phyloP scores from a whole-genome alignment of 2,113 vertebrate species.

The Cariama cristata region DNA sequence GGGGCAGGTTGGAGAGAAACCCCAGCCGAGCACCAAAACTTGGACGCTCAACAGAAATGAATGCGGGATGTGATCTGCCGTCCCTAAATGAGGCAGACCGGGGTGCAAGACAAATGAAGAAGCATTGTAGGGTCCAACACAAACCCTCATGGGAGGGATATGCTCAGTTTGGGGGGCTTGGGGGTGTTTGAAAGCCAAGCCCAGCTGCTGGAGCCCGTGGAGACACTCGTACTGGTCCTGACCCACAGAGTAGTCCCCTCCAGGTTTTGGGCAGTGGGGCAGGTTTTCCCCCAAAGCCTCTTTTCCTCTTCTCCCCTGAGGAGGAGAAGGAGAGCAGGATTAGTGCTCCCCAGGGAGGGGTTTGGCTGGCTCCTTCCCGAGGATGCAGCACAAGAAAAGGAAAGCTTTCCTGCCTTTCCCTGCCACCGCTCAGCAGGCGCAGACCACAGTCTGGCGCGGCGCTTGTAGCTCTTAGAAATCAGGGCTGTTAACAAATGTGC shows the following conservation, averaged over 20 bases:
- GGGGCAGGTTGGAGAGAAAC: background rate
- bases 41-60: no score
- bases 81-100: background rate
- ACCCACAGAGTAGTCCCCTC: background rate
- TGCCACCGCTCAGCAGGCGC: conserved; percentile 45
- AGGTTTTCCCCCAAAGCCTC: background rate
- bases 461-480: conserved; percentile 52
- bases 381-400: conserved; percentile 13
- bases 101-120: background rate
- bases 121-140: background rate
- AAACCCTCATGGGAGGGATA: background rate
- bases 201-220: rapidly evolving
- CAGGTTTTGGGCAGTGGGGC: background rate
- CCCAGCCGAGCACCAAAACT: background rate
- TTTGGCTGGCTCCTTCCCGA: background rate
- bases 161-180: rapidly evolving
- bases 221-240: background rate
- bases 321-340: background rate
- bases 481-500: conserved; percentile 50
- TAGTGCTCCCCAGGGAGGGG: background rate
- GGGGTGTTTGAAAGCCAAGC: background rate
- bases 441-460: conserved; percentile 45
- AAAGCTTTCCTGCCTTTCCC: conserved; percentile 14
- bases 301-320: background rate
- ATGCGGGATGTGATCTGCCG: rapidly evolving